phyloP scores from a whole-genome alignment of 2,888 invertebrate species.

The Hypselothyrea guttata region DNA sequence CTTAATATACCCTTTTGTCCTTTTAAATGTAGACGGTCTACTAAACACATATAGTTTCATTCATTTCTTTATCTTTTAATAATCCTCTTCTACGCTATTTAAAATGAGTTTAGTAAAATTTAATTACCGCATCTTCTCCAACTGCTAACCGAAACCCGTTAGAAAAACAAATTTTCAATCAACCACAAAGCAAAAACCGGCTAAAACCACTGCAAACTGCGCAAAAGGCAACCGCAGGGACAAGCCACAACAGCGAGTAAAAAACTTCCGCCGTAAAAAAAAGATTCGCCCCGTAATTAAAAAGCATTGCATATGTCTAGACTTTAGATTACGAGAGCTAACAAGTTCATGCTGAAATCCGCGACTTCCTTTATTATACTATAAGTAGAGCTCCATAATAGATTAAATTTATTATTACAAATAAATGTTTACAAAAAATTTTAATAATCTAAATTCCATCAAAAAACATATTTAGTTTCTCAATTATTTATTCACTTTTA shows the following conservation, averaged over 20 bases:
- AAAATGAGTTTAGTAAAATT: background rate
- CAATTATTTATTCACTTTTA: too few species aligned
- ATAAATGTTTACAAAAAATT: too few species aligned
- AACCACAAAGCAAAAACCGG: slow-evolving; percentile 1
- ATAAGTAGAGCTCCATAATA: too few species aligned
- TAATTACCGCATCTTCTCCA: background rate
- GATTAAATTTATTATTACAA: too few species aligned
- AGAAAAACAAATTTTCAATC: slow-evolving; percentile 16
- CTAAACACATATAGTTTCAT: too few species aligned
- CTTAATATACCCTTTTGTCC: too few species aligned
- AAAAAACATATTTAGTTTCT: too few species aligned
- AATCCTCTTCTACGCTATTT: background rate
- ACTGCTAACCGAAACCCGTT: background rate
- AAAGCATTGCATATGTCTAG: slow-evolving; percentile 28
- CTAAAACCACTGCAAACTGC: slow-evolving; percentile 7
- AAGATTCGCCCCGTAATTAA: slow-evolving; percentile 35
- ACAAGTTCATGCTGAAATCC: background rate
- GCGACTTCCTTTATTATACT: too few species aligned
- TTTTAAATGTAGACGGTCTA: too few species aligned
- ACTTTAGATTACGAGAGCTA: background rate
- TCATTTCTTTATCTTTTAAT: too few species aligned
- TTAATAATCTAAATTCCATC: too few species aligned
- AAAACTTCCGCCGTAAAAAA: slow-evolving; percentile 11
- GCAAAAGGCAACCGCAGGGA: slow-evolving; percentile 1
- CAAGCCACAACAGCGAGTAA: slow-evolving; percentile 22